Evolutionary conservation across 2,113 vertebrate genomes (phyloP).

Genomic region (Rhagologus leucostigma): DNA sequence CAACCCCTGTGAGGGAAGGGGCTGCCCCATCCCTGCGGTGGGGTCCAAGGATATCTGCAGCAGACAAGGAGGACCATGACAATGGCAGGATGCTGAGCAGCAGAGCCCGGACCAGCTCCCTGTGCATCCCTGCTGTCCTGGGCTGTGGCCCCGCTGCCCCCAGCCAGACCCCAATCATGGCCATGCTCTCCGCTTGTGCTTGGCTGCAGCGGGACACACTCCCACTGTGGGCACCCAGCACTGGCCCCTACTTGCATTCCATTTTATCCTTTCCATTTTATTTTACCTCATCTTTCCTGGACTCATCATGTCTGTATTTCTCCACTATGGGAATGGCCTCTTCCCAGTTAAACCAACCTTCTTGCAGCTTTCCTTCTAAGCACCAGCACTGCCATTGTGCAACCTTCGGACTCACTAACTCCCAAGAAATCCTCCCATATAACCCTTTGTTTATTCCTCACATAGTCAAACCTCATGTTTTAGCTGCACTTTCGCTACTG

Average conservation of each 20-base stretch:
- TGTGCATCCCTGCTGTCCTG: neutral
- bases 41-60: neutral
- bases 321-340: neutral
- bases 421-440: neutral
- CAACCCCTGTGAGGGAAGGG: neutral
- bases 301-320: neutral
- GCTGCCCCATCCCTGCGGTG: neutral
- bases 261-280: neutral
- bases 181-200: neutral
- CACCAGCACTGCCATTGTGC: neutral
- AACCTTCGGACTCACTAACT: neutral
- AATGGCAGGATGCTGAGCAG: neutral
- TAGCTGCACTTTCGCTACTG: neutral
- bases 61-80: fast-evolving
- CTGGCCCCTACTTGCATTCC: neutral
- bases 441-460: neutral
- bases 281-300: neutral
- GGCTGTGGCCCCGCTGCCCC: fast-evolving
- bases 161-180: neutral
- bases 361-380: neutral
- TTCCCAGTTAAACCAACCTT: neutral
- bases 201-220: neutral
- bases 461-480: neutral
- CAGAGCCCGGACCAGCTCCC: neutral
- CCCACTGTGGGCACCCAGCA: neutral